Base-by-base conservation (phyloP, 2,888 invertebrate genomes). In the Orchesella flavescens region DNA sequence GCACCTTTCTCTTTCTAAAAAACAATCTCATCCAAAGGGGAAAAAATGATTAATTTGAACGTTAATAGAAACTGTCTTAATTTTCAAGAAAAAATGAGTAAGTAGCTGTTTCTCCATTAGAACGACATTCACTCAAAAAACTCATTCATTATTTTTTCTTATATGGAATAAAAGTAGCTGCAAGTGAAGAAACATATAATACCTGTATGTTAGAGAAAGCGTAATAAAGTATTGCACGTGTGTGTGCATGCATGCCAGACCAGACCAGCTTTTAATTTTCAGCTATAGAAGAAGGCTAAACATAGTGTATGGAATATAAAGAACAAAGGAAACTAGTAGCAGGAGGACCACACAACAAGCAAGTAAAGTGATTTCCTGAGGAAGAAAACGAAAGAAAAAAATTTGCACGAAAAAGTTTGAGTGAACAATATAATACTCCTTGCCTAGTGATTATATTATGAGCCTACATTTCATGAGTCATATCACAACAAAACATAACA, bases 301-400 rank as follows among this genome's bases (percentile, higher is more conserved):
- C 34, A 34, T 34, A 34, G 34, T 49, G 49, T 15, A 12, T 12
- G 49, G 5, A n/a, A 49, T 12, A 3, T 21, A 63, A 63, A 63
- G 34, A 19, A 21, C 23, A 34, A 63, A 63, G 34, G 63, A 34
- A 63, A 63, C 34, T 17, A 13, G 23, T 19, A 15, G 63, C 24
- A 53, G 63, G 68, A 74, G 61, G 80, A 81, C 80, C 80, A 81
- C 80, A 81, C 80, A 81, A 74, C 72, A 49, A 49, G 80, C 65
- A 73, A 81, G 59, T 68, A 49, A 74, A 81, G 68, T 74, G 59
- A 81, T 68, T 81, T 81, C 74, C 80, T 68, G 65, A 34, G 15
- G 49, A 66, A n/a, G 19, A 34, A 34, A 53, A 53, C n/a, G 53
- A 53, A 57, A 61, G 61, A 61, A 61, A 73, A 53, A 80, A 81